These are phyloP conservation scores for Ranitomeya variabilis DNA, from an alignment of 2,113 vertebrate genomes.

Conservation along the genomic window DNA sequence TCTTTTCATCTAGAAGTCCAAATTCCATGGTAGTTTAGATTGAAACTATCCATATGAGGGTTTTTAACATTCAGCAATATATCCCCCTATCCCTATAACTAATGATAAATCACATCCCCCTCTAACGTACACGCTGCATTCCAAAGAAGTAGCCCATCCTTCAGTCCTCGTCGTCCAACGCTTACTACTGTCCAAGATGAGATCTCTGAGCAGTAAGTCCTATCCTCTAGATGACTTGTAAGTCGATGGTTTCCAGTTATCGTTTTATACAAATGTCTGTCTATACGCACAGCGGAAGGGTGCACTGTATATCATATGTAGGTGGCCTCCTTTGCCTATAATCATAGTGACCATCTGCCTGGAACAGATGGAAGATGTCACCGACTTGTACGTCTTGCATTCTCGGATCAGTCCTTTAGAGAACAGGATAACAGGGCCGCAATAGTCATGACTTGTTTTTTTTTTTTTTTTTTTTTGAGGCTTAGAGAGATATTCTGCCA, in stretches of 20 bases:
- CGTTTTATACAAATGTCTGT: background rate
- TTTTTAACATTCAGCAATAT: background rate
- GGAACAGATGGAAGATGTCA: background rate
- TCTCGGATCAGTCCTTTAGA: background rate
- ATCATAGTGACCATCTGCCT: background rate
- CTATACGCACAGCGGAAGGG: background rate
- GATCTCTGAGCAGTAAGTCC: background rate
- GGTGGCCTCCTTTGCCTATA: background rate
- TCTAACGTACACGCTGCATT: constrained; percentile 22
- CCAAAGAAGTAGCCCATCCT: constrained; percentile 14
- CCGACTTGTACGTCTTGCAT: background rate
- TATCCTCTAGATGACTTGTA: background rate
- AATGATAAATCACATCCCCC: background rate
- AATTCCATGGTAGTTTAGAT: background rate
- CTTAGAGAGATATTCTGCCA: too few relatives aligned
- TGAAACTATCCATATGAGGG: background rate
- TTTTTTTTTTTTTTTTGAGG: too few relatives aligned
- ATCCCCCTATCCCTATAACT: background rate
- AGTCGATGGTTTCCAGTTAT: background rate
- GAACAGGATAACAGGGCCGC: background rate
- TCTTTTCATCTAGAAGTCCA: background rate
- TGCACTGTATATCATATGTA: background rate
- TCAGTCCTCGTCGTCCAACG: background rate
- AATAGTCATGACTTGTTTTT: background rate
- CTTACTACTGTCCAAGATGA: background rate